phyloP scores from a whole-genome alignment of 2,888 invertebrate species.

The Drosophila pseudotalamancana region DNA sequence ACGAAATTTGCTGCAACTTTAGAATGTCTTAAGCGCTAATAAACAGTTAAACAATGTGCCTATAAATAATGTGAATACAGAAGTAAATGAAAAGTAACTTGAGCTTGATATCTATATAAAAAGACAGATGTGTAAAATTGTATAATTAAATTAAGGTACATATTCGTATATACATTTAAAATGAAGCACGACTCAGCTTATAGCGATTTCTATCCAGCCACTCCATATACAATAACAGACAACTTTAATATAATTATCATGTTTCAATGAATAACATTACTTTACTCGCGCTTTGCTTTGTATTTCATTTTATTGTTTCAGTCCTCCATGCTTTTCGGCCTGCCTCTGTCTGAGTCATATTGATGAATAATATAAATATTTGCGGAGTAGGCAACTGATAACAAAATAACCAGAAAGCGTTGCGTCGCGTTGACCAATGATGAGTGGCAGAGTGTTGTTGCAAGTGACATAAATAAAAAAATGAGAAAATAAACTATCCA shows the following conservation, averaged over 20 bases:
- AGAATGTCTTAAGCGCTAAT: not conserved
- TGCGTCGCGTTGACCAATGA: not conserved
- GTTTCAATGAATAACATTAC: constrained; percentile 10
- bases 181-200: not conserved
- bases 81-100: no score
- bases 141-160: constrained; percentile 3
- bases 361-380: constrained; percentile 50
- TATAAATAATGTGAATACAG: not conserved
- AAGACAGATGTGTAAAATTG: not conserved
- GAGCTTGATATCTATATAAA: no score
- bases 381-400: constrained; percentile 40
- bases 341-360: constrained; percentile 29
- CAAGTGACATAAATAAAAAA: no score
- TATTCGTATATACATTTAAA: not conserved
- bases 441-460: not conserved
- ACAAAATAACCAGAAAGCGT: constrained; percentile 22
- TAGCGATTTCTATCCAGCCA: constrained; percentile 15
- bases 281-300: not conserved
- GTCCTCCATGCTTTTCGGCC: not conserved
- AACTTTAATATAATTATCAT: constrained; percentile 36
- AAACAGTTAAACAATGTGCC: not conserved
- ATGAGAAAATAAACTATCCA: no score
- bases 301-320: constrained; percentile 8
- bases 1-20: no score
- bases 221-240: not conserved